phyloP scores from a whole-genome alignment of 2,113 vertebrate genomes.

The Genyomyrus donnyi region DNA sequence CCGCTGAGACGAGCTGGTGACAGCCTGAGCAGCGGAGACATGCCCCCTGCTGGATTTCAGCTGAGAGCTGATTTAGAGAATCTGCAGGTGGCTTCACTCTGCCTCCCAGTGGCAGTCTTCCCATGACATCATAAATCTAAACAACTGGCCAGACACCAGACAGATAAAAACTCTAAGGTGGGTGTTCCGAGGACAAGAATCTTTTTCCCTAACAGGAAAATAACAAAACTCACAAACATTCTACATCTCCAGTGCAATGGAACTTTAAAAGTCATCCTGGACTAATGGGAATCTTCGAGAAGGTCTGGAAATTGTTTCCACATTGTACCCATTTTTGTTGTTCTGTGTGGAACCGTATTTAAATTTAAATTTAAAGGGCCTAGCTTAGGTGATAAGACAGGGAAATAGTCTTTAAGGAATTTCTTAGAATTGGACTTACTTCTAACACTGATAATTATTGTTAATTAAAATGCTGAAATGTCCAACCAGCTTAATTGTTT shows the following conservation, averaged over 20 bases:
- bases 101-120: neutral
- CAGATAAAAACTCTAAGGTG: neutral
- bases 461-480: neutral
- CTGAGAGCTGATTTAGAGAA: neutral
- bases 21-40: neutral
- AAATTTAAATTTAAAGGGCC: neutral
- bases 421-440: neutral
- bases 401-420: neutral
- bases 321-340: neutral
- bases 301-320: neutral
- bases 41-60: neutral
- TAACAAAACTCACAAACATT: neutral
- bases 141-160: neutral
- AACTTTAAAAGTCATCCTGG: neutral
- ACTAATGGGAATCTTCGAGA: neutral
- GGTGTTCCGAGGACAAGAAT: neutral
- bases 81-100: neutral
- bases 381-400: neutral
- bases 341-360: neutral
- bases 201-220: neutral
- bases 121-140: slow-evolving; percentile 2
- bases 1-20: neutral
- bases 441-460: neutral
- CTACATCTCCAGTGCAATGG: neutral
- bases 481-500: neutral